These are phyloP conservation scores for Cheilosia urbana DNA, from an alignment of 2,888 invertebrate species.

Conservation along the genomic window DNA sequence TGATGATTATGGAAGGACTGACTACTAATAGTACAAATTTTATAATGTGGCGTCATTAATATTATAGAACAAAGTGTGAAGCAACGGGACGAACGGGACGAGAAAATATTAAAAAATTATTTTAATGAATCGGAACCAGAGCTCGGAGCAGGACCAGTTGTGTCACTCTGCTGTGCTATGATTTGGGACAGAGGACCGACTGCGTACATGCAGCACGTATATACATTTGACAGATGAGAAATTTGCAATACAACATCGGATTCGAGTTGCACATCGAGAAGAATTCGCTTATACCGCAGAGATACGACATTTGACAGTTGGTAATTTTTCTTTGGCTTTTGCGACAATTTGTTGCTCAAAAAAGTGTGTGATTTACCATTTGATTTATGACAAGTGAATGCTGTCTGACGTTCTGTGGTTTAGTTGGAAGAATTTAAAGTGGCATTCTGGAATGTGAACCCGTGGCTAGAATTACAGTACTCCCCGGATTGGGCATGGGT, in stretches of 20 bases:
- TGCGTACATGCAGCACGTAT: not conserved
- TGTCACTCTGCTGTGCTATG: slow-evolving; percentile 5
- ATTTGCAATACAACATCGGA: slow-evolving; percentile 42
- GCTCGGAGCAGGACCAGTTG: not conserved
- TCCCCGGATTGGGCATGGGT: too few species aligned
- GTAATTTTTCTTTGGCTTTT: slow-evolving; percentile 7
- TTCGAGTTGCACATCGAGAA: slow-evolving; percentile 1
- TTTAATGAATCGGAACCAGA: slow-evolving; percentile 60
- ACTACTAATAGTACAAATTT: slow-evolving; percentile 65
- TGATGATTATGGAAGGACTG: slow-evolving; percentile 67
- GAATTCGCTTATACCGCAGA: slow-evolving; percentile 23
- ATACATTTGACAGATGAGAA: slow-evolving; percentile 48
- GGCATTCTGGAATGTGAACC: too few species aligned
- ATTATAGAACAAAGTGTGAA: slow-evolving; percentile 15
- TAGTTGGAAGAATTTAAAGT: too few species aligned
- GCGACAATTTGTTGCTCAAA: not conserved
- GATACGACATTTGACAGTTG: slow-evolving; percentile 36
- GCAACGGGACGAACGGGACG: not conserved
- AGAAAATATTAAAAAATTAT: slow-evolving; percentile 24
- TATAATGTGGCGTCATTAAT: slow-evolving; percentile 65
- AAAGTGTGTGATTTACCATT: not conserved
- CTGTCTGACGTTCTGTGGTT: too few species aligned
- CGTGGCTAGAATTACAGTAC: too few species aligned
- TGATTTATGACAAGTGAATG: not conserved
- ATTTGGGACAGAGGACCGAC: not conserved